Conservation (phyloP, 2,888 invertebrate genomes). For the Hemaris fuciformis region DNA sequence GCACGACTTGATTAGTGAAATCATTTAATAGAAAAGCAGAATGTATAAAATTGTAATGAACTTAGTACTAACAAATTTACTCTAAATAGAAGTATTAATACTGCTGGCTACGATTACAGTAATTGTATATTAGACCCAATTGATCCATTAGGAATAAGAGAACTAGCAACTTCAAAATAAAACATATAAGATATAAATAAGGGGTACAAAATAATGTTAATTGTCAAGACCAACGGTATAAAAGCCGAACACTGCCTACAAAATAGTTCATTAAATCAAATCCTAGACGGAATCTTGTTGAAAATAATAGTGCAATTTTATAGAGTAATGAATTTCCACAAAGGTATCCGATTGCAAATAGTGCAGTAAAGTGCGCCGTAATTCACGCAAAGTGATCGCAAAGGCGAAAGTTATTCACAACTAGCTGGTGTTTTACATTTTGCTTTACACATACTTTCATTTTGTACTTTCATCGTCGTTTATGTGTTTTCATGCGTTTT, state of each 20-base stretch:
- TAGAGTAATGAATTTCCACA: conserved; percentile 34
- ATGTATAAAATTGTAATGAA: background rate
- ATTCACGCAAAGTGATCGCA: conserved; percentile 32
- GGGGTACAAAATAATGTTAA: too few relatives aligned
- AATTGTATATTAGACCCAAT: too few relatives aligned
- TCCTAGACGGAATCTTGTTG: conserved; percentile 12
- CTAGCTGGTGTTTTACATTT: conserved; percentile 32
- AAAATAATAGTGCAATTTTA: conserved; percentile 31
- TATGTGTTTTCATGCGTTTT: conserved; percentile 11
- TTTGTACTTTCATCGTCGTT: conserved; percentile 34
- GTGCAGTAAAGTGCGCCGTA: conserved; percentile 40
- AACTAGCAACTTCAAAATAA: too few relatives aligned
- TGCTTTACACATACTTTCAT: conserved; percentile 32
- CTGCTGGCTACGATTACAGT: background rate
- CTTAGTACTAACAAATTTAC: background rate
- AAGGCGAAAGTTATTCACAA: conserved; percentile 35
- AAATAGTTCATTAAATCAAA: background rate
- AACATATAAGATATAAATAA: background rate
- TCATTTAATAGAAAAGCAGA: background rate
- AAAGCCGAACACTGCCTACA: background rate
- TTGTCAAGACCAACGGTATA: background rate
- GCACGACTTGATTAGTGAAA: background rate
- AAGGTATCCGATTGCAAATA: conserved; percentile 36
- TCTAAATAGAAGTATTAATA: background rate
- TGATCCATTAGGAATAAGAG: too few relatives aligned